Conservation (phyloP, 2,888 invertebrate genomes). For the Tetragnatha montana region DNA sequence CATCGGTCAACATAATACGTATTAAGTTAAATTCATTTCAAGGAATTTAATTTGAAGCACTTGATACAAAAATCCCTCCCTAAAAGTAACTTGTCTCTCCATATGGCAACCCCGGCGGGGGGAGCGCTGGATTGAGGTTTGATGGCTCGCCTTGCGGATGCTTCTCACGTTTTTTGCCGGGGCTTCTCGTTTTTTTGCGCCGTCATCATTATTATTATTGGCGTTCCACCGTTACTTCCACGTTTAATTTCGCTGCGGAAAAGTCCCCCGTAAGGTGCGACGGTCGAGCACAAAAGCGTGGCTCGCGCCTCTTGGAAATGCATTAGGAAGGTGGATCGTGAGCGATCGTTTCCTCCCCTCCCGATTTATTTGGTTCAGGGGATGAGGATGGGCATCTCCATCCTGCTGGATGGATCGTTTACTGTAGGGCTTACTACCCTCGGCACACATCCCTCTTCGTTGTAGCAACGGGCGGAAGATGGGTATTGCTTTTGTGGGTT, state of each 20-base stretch:
- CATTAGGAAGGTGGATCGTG: conserved; percentile 28
- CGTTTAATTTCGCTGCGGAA: conserved; percentile 39
- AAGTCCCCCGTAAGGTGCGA: conserved; percentile 37
- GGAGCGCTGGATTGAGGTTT: conserved; percentile 32
- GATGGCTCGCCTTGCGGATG: conserved; percentile 68
- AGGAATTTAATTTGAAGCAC: not conserved
- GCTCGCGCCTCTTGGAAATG: conserved; percentile 3
- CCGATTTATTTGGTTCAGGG: conserved; percentile 18
- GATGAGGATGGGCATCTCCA: not conserved
- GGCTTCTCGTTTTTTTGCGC: not conserved
- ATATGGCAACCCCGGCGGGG: not conserved
- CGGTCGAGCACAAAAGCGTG: conserved; percentile 20
- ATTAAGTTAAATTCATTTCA: too few species aligned
- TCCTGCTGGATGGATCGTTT: too few species aligned
- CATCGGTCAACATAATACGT: too few species aligned
- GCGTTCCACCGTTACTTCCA: not conserved
- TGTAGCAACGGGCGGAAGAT: too few species aligned
- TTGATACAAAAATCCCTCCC: conserved; percentile 2
- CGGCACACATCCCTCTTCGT: too few species aligned
- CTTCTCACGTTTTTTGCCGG: conserved; percentile 62
- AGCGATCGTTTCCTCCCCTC: conserved; percentile 33
- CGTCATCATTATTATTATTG: conserved; percentile 15
- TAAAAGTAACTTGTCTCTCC: not conserved
- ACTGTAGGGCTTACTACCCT: too few species aligned
- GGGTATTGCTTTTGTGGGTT: too few species aligned